phyloP scores from a whole-genome alignment of 2,888 invertebrate genomes.

The Idaea straminata region DNA sequence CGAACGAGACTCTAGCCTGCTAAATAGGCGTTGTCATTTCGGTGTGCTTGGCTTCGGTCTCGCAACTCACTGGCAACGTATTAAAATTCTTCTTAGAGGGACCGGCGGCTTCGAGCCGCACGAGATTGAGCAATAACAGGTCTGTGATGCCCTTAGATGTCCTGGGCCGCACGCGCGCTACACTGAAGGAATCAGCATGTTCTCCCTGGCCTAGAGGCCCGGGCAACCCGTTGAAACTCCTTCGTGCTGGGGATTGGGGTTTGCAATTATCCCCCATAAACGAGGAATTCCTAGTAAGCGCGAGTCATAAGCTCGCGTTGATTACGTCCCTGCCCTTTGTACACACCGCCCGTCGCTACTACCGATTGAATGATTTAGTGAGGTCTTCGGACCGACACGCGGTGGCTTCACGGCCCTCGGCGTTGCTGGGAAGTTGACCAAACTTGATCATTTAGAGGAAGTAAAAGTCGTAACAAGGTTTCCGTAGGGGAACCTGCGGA shows the following conservation, averaged over 20 bases:
- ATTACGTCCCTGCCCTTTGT: conserved; percentile 68
- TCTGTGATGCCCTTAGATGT: too few relatives aligned
- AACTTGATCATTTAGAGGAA: conserved; percentile 49
- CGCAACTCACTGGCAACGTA: too few relatives aligned
- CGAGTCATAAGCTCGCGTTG: conserved; percentile 76
- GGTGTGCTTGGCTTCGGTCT: conserved; percentile 35
- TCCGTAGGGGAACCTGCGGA: too few relatives aligned
- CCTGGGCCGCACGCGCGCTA: conserved; percentile 82
- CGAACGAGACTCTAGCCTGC: too few relatives aligned
- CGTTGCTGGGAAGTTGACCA: conserved; percentile 79
- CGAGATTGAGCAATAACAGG: too few relatives aligned
- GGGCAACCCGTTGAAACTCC: conserved; percentile 84
- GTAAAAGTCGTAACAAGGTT: too few relatives aligned
- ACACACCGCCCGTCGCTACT: conserved; percentile 87
- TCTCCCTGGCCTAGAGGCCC: conserved; percentile 80
- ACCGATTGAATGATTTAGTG: conserved; percentile 83
- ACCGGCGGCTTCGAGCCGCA: too few relatives aligned
- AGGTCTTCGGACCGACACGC: conserved; percentile 42
- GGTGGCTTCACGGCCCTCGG: conserved; percentile 76
- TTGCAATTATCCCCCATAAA: conserved; percentile 49
- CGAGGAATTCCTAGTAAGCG: conserved; percentile 79
- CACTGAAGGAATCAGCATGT: conserved; percentile 82
- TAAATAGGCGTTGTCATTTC: too few relatives aligned
- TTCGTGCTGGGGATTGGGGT: conserved; percentile 65
- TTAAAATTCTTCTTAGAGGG: too few relatives aligned